Evolutionary conservation across 2,888 invertebrate genomes (phyloP).

Genomic region (Drosophila multiciliata): DNA sequence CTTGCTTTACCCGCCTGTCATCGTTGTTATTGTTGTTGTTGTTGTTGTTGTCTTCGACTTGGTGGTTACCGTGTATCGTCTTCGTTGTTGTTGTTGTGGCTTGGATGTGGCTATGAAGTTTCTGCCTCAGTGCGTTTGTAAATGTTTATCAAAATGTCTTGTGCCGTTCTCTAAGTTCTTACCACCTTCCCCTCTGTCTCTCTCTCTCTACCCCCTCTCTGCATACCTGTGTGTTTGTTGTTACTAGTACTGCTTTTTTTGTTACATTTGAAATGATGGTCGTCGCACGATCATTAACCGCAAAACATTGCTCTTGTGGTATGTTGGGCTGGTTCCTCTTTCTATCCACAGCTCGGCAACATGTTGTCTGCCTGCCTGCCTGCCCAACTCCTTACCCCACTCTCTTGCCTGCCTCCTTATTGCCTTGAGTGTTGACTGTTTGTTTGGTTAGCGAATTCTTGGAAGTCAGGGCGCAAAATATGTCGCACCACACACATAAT

Average conservation of each 20-base stretch:
- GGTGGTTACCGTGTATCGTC: constrained; percentile 51
- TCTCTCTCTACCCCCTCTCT: constrained; percentile 3
- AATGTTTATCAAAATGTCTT: constrained; percentile 80
- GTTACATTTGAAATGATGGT: constrained; percentile 74
- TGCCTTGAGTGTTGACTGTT: constrained; percentile 34
- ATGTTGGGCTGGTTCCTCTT: constrained; percentile 51
- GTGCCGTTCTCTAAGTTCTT: constrained; percentile 67
- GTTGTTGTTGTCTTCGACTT: constrained; percentile 38
- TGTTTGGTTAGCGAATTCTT: constrained; percentile 48
- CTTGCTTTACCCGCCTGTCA: constrained; percentile 35
- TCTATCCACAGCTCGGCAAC: constrained; percentile 46
- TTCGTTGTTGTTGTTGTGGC: constrained; percentile 27
- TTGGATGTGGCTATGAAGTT: constrained; percentile 65
- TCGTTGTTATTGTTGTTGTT: constrained; percentile 24
- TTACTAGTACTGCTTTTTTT: constrained; percentile 37
- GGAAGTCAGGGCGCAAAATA: constrained; percentile 59
- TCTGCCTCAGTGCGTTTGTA: constrained; percentile 76
- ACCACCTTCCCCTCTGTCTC: constrained; percentile 6
- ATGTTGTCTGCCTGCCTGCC: constrained; percentile 31
- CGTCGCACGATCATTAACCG: constrained; percentile 83
- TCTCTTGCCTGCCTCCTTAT: neutral
- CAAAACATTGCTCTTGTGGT: constrained; percentile 78
- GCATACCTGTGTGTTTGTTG: constrained; percentile 19
- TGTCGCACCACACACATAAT: constrained; percentile 44
- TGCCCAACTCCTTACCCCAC: neutral